Evolutionary conservation across 2,113 vertebrate species (phyloP).

Genomic region (Bolborhynchus lineola): DNA sequence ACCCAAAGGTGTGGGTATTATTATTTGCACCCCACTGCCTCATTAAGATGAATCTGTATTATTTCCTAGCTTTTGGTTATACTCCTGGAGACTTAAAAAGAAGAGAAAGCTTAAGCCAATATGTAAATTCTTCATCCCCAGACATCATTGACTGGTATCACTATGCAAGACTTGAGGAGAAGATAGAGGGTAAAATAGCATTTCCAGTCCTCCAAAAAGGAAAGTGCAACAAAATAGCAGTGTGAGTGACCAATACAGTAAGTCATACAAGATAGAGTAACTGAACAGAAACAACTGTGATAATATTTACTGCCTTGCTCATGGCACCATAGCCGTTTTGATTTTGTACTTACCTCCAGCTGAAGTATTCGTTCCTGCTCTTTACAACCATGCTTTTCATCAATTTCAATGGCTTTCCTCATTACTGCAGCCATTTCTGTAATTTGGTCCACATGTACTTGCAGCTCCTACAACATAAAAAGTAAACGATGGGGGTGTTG

Average conservation of each 20-base stretch:
- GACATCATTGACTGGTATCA: background rate
- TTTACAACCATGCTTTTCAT: constrained; percentile 86
- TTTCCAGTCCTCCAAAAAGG: background rate
- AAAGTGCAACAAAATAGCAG: background rate
- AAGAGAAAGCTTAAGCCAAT: background rate
- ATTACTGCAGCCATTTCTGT: constrained; percentile 98
- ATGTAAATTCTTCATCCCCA: background rate
- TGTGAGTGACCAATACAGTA: background rate
- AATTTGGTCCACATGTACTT: constrained; percentile 94
- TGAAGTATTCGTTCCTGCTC: constrained; percentile 93
- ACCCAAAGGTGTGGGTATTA: background rate
- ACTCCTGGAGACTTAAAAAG: background rate
- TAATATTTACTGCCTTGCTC: background rate
- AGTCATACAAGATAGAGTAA: background rate
- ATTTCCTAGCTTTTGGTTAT: background rate
- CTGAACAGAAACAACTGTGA: background rate
- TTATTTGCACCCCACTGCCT: background rate
- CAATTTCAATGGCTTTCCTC: constrained; percentile 93
- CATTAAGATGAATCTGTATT: background rate
- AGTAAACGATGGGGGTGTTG: background rate
- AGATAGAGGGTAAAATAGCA: background rate
- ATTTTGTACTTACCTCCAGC: constrained; percentile 80
- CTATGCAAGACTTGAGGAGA: background rate
- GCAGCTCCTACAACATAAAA: constrained; percentile 82
- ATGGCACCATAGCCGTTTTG: background rate